These are phyloP conservation scores for Glomeris maerens DNA, from an alignment of 1,140 invertebrate genomes.

Conservation along the genomic window DNA sequence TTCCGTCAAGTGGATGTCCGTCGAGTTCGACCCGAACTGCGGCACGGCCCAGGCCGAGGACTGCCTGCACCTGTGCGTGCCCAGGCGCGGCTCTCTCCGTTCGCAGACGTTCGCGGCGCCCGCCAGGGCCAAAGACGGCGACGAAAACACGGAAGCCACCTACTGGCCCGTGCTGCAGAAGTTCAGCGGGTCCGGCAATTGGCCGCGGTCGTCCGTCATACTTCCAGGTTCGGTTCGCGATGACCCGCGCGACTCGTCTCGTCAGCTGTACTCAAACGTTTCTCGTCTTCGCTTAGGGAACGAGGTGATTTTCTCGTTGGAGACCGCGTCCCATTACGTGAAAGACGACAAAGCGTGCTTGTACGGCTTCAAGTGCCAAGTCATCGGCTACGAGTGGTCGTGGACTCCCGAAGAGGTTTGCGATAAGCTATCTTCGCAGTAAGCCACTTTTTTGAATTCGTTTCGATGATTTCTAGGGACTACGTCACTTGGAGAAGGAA, in stretches of 20 bases:
- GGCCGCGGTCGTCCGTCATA: conserved; percentile 72
- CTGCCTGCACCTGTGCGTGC: conserved; percentile 71
- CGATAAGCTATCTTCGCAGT: conserved; percentile 15
- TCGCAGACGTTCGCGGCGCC: conserved; percentile 1
- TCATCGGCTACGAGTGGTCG: conserved; percentile 81
- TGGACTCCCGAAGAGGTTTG: conserved; percentile 38
- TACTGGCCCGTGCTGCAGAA: conserved; percentile 59
- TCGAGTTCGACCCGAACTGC: conserved; percentile 87
- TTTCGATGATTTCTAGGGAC: conserved; percentile 26
- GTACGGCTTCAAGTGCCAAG: conserved; percentile 83
- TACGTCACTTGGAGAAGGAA: conserved; percentile 76
- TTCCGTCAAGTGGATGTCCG: conserved; percentile 72
- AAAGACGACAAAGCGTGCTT: conserved; percentile 71
- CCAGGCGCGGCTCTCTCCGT: conserved; percentile 27
- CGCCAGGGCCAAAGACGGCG: conserved; percentile 19
- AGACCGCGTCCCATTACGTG: conserved; percentile 88
- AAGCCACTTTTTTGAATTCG: no score
- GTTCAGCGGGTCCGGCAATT: conserved; percentile 54
- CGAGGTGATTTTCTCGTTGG: conserved; percentile 83
- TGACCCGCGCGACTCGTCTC: background rate
- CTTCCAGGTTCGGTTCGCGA: conserved; percentile 48
- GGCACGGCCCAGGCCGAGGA: conserved; percentile 89
- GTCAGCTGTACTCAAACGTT: conserved; percentile 3
- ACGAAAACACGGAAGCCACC: conserved; percentile 18
- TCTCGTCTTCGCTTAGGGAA: conserved; percentile 45